Conservation (phyloP, 2,888 invertebrate genomes). For the Temnothorax ravouxi region DNA sequence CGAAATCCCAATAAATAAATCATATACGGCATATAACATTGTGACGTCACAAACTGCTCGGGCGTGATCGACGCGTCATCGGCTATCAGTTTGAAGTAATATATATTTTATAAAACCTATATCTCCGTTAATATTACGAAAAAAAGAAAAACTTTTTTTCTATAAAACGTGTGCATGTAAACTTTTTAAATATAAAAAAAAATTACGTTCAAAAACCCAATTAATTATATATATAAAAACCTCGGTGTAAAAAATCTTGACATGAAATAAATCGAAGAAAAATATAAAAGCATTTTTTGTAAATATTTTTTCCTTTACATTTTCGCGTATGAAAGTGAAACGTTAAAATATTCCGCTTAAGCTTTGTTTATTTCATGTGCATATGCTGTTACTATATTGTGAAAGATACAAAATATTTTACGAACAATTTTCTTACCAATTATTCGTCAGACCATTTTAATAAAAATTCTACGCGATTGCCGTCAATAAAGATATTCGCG, state of each 20-base stretch:
- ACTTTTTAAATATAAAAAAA: not conserved
- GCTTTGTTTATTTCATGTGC: not conserved
- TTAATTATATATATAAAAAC: too few species aligned
- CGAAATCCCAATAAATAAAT: not conserved
- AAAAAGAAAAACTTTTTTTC: not conserved
- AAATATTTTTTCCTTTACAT: not conserved
- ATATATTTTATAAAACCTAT: not conserved
- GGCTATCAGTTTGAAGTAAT: not conserved
- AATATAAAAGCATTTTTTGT: not conserved
- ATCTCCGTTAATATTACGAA: not conserved
- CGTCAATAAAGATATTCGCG: not conserved
- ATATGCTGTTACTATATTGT: not conserved
- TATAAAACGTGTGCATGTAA: not conserved
- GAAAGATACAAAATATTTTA: not conserved
- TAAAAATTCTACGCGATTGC: not conserved
- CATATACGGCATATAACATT: not conserved
- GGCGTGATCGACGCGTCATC: not conserved
- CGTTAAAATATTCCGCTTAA: not conserved
- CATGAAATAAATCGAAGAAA: too few species aligned
- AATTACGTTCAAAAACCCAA: not conserved
- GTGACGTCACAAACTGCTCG: not conserved
- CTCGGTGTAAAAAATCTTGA: too few species aligned
- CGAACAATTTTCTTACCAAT: not conserved
- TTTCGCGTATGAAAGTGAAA: not conserved
- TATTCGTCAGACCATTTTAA: not conserved